Evolutionary conservation across 2,797 vertebrate genomes (phyloP).

Genomic region (Muraenolepis orangiensis): DNA sequence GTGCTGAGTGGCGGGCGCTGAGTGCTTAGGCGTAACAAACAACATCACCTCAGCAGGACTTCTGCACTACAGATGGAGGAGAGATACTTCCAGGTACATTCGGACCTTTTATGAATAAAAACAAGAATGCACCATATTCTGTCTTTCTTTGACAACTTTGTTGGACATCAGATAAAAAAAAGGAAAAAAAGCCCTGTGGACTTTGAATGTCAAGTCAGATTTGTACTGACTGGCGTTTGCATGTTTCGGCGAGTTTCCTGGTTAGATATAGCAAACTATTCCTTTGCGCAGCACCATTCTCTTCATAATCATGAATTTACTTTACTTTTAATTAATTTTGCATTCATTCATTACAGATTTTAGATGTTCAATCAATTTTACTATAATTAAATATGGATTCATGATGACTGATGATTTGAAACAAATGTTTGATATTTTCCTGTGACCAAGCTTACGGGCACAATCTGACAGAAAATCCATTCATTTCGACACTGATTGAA

Average conservation of each 20-base stretch:
- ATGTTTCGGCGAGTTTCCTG: neutral
- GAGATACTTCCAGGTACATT: neutral
- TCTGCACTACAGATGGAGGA: neutral
- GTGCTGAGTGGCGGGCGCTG: too few relatives aligned
- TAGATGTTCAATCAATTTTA: neutral
- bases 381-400: neutral
- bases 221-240: neutral
- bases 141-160: too few relatives aligned
- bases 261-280: neutral
- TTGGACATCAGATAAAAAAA: neutral
- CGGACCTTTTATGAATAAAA: neutral
- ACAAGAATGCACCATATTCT: too few relatives aligned
- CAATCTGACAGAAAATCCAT: neutral
- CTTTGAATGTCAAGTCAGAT: too few relatives aligned
- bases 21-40: neutral
- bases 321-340: neutral
- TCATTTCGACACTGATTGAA: neutral
- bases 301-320: neutral
- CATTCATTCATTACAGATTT: neutral
- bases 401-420: neutral
- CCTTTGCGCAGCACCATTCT: neutral
- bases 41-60: neutral
- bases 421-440: neutral
- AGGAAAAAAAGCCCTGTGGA: too few relatives aligned
- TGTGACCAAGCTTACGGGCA: neutral